Evolutionary conservation across 2,113 vertebrate species (phyloP).

Genomic region (Siphamia tubifer): DNA sequence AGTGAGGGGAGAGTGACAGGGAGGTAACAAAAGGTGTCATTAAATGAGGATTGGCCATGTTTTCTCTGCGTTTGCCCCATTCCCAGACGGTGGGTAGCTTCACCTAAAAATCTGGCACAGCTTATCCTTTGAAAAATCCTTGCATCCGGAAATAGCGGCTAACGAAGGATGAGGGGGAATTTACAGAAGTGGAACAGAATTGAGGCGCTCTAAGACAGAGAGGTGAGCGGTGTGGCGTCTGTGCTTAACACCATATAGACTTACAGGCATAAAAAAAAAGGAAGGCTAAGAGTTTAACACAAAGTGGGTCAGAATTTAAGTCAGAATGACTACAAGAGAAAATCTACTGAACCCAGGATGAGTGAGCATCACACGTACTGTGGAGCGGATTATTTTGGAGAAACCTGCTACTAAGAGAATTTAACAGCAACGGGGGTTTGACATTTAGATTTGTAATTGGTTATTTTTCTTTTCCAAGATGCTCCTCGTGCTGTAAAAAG

Average conservation of each 20-base stretch:
- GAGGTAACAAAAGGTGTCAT: conserved; percentile 28
- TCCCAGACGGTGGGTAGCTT: conserved; percentile 32
- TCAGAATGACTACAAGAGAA: not conserved
- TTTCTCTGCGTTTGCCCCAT: not conserved
- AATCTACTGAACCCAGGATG: not conserved
- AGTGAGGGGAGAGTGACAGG: conserved; percentile 9
- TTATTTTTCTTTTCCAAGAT: not conserved
- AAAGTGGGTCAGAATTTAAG: conserved; percentile 4
- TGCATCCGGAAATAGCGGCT: conserved; percentile 46
- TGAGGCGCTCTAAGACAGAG: conserved; percentile 23
- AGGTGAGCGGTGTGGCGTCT: conserved; percentile 26
- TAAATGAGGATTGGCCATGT: conserved; percentile 7
- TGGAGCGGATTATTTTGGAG: conserved; percentile 14
- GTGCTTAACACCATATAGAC: conserved; percentile 10
- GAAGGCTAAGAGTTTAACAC: not conserved
- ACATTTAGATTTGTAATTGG: conserved; percentile 41
- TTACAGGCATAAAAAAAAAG: conserved; percentile 18
- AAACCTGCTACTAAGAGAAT: conserved; percentile 17
- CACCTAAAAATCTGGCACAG: conserved; percentile 40
- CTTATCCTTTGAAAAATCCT: conserved; percentile 49
- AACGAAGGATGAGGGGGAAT: conserved; percentile 54
- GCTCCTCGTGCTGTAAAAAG: not conserved
- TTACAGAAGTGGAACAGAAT: conserved; percentile 39
- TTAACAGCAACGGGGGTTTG: conserved; percentile 3
- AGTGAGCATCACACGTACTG: not conserved